Percentiles rank a stretch among this genome's conserved stretches.
Conservation (phyloP, 2,797 vertebrate genomes). For the Pipistrellus nathusii region DNA sequence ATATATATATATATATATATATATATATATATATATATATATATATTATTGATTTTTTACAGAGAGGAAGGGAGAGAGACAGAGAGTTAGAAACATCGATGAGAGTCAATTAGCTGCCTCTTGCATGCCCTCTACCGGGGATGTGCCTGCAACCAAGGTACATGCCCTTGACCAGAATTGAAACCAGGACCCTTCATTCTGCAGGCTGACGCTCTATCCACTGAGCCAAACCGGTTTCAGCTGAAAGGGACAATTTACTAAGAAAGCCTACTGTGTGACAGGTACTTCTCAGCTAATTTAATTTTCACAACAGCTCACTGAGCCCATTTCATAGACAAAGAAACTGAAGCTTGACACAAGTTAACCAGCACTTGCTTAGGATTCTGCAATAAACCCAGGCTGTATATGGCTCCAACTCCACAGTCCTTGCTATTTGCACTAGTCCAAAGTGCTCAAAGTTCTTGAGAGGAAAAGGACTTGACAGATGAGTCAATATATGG, state of each 20-base stretch:
- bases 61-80: too few relatives aligned
- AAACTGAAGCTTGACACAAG: neutral
- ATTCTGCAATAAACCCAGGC: neutral
- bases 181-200: too few relatives aligned
- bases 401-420: neutral
- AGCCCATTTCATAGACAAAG: slow-evolving; percentile 27
- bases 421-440: neutral
- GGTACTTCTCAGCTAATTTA: neutral
- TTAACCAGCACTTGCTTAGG: neutral
- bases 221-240: too few relatives aligned
- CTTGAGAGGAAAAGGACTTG: slow-evolving; percentile 1
- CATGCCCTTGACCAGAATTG: too few relatives aligned
- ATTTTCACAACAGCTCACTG: neutral
- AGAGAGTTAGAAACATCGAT: too few relatives aligned
- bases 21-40: too few relatives aligned
- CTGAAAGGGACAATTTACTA: neutral
- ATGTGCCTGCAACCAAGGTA: too few relatives aligned
- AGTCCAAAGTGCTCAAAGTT: neutral
- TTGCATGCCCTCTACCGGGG: too few relatives aligned
- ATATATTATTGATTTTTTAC: too few relatives aligned
- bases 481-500: neutral
- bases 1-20: too few relatives aligned
- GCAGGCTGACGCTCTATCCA: too few relatives aligned
- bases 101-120: too few relatives aligned
- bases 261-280: neutral